Evolutionary conservation across 35 echinoderm and acorn worm genomes (phyloP).

Genomic region (Acanthaster planci): DNA sequence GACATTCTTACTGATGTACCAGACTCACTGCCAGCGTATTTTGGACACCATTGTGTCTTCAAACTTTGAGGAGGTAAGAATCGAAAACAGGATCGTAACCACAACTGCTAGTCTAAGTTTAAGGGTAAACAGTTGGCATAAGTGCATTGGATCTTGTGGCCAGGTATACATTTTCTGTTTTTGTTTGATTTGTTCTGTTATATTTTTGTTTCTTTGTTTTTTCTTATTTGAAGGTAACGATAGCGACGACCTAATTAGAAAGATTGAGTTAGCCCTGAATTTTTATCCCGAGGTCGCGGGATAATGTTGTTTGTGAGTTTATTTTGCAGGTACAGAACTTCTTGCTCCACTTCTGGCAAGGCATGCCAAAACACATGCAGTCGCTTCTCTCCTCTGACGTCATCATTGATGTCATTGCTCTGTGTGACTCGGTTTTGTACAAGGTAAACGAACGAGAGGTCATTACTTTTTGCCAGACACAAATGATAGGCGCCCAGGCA

Average conservation of each 20-base stretch:
- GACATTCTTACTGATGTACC: constrained; percentile 86
- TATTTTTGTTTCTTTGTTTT: neutral
- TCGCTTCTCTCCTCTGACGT: constrained; percentile 52
- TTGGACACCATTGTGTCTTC: constrained; percentile 73
- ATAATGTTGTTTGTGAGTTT: neutral
- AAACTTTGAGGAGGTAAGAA: constrained; percentile 74
- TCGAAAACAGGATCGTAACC: neutral
- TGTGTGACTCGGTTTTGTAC: constrained; percentile 79
- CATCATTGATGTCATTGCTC: constrained; percentile 67
- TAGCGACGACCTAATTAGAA: too few relatives aligned
- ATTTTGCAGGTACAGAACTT: constrained; percentile 77
- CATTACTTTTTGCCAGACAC: constrained; percentile 12
- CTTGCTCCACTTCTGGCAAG: constrained; percentile 92
- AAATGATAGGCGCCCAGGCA: too few relatives aligned
- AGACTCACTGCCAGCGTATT: constrained; percentile 80
- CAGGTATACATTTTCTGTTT: too few relatives aligned
- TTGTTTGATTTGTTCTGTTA: too few relatives aligned
- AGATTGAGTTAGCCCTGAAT: too few relatives aligned
- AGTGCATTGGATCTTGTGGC: too few relatives aligned
- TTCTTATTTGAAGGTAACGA: too few relatives aligned
- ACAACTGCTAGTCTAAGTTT: neutral
- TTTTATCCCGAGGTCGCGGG: neutral
- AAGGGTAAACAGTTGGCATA: too few relatives aligned
- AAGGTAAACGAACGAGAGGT: constrained; percentile 50
- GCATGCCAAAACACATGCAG: constrained; percentile 67